These are phyloP conservation scores for Apistogramma diplotaenia DNA, from an alignment of 2,113 vertebrate species.

Conservation along the genomic window DNA sequence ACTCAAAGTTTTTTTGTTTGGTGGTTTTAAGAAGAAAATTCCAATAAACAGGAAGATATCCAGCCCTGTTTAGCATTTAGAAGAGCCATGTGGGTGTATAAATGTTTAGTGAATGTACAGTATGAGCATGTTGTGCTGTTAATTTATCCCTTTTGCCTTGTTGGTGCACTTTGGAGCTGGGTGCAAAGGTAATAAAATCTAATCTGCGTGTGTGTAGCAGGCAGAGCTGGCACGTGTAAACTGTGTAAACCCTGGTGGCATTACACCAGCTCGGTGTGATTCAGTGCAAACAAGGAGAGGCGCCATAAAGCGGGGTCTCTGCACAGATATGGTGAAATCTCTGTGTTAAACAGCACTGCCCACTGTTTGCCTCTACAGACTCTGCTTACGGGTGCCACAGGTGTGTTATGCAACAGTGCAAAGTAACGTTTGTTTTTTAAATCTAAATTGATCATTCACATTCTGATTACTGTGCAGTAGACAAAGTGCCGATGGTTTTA, in stretches of 20 bases:
- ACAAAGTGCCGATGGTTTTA: constrained; percentile 66
- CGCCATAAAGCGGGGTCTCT: background rate
- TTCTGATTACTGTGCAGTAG: background rate
- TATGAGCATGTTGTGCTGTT: background rate
- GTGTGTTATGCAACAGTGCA: background rate
- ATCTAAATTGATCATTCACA: no score
- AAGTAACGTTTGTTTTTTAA: background rate
- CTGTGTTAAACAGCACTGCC: background rate
- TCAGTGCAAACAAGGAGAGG: background rate
- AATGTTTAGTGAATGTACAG: background rate
- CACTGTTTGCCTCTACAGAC: background rate
- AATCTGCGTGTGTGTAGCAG: background rate
- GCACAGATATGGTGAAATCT: background rate
- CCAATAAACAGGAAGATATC: background rate
- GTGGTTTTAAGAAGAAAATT: background rate
- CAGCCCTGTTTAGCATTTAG: background rate
- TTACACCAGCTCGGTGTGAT: background rate
- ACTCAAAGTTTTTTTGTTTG: constrained; percentile 3
- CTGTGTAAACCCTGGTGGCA: background rate
- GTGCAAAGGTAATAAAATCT: background rate
- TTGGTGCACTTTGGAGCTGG: background rate
- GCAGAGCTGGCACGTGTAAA: background rate
- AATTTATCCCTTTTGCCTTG: background rate
- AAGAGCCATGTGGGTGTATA: background rate
- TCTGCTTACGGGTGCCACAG: background rate